Conservation (phyloP, 1,140 invertebrate species). For the Philopotamus ludificatus region DNA sequence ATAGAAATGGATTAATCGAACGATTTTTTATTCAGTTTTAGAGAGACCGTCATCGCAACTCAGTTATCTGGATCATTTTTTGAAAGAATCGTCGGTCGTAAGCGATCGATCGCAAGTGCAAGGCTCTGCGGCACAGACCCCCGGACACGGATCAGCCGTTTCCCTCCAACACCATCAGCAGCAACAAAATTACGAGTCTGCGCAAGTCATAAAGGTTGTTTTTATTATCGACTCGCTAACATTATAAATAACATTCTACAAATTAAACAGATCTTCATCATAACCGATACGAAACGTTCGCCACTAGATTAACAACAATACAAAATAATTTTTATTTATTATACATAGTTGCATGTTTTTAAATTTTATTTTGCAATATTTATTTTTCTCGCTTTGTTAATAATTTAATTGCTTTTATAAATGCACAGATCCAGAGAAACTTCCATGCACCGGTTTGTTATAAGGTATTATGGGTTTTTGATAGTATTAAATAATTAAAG, state of each 20-base stretch:
- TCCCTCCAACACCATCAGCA: constrained; percentile 30
- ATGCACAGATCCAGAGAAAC: constrained; percentile 38
- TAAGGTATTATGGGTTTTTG: constrained; percentile 14
- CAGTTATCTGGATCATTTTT: constrained; percentile 85
- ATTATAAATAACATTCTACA: too few relatives aligned
- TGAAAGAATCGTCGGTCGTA: constrained; percentile 66
- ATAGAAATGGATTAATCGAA: too few relatives aligned
- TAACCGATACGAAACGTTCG: too few relatives aligned
- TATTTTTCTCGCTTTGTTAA: constrained; percentile 30
- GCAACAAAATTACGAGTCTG: constrained; percentile 31
- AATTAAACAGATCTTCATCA: too few relatives aligned
- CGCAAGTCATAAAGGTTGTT: constrained; percentile 36
- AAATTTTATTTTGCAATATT: constrained; percentile 19
- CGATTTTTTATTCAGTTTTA: constrained; percentile 63
- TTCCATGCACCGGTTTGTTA: constrained; percentile 27
- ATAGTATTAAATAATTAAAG: too few relatives aligned
- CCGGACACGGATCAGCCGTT: constrained; percentile 21
- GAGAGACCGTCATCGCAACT: constrained; percentile 83
- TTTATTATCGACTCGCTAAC: neutral
- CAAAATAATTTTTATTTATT: constrained; percentile 13
- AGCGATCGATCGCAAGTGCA: constrained; percentile 37
- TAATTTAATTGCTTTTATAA: constrained; percentile 33
- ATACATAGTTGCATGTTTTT: constrained; percentile 15
- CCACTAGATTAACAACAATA: too few relatives aligned
- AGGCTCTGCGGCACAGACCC: constrained; percentile 41